Evolutionary conservation across 2,888 invertebrate species (phyloP).

Genomic region (Laothoe populi): DNA sequence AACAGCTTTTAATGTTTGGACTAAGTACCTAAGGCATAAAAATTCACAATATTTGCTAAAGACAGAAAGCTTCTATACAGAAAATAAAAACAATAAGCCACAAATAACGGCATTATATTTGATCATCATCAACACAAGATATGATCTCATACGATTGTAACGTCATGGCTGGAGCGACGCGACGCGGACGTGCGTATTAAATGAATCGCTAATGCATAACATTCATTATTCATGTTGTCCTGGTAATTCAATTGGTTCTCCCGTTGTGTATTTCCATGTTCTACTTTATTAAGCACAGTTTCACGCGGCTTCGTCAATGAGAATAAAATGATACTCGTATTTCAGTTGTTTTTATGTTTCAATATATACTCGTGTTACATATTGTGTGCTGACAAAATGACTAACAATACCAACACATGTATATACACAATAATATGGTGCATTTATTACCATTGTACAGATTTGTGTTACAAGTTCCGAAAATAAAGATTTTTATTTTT

Average conservation of each 20-base stretch:
- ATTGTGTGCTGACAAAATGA: background rate
- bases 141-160: background rate
- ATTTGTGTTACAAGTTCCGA: too few relatives aligned
- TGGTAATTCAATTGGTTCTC: constrained; percentile 9
- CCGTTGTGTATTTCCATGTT: background rate
- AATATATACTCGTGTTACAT: background rate
- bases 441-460: too few relatives aligned
- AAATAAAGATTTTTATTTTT: too few relatives aligned
- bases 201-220: constrained; percentile 18
- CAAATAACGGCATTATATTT: background rate
- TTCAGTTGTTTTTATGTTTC: background rate
- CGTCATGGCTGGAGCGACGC: background rate
- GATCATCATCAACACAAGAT: background rate
- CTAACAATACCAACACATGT: background rate
- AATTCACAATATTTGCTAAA: too few relatives aligned
- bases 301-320: background rate
- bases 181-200: constrained; percentile 11
- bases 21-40: too few relatives aligned
- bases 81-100: background rate
- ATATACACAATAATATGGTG: background rate
- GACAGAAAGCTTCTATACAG: too few relatives aligned
- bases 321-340: background rate
- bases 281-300: constrained; percentile 18
- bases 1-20: too few relatives aligned
- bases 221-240: constrained; percentile 19